Percentiles rank a stretch among this genome's conserved stretches.
These are phyloP conservation scores for Poecilia picta DNA, from an alignment of 2,797 vertebrate species.

Conservation along the genomic window DNA sequence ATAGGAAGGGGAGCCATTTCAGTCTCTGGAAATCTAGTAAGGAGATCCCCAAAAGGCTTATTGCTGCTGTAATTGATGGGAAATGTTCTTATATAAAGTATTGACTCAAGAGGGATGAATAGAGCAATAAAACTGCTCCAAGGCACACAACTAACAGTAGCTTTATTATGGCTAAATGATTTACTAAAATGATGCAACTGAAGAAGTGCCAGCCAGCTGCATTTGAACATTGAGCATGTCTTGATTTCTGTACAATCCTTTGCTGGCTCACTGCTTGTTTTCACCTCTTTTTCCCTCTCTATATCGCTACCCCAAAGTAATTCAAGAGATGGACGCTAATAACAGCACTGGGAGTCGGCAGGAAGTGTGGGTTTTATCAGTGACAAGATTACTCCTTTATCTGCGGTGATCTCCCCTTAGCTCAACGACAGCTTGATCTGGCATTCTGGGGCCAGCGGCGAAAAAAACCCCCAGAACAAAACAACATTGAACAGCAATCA, in stretches of 20 bases:
- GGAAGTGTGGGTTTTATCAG: slow-evolving; percentile 47
- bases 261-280: slow-evolving; percentile 31
- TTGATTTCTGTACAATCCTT: slow-evolving; percentile 10
- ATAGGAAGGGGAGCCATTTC: not conserved
- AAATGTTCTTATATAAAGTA: not conserved
- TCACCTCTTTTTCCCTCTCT: slow-evolving; percentile 25
- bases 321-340: slow-evolving; percentile 48
- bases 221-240: not conserved
- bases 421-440: slow-evolving; percentile 28
- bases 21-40: not conserved
- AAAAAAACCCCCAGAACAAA: slow-evolving; percentile 14
- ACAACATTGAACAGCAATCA: slow-evolving; percentile 40
- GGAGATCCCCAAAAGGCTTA: not conserved
- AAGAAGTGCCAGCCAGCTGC: not conserved
- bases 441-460: slow-evolving; percentile 43
- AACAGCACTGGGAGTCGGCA: slow-evolving; percentile 31
- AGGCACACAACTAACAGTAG: not conserved
- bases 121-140: not conserved
- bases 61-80: not conserved
- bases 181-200: not conserved
- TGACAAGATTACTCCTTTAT: slow-evolving; percentile 51
- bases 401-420: slow-evolving; percentile 46
- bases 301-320: slow-evolving; percentile 27
- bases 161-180: not conserved
- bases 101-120: not conserved